Percentiles rank a stretch among this genome's conserved stretches.
phyloP scores from a whole-genome alignment of 1,140 invertebrate genomes.

The Drosophila truncata region DNA sequence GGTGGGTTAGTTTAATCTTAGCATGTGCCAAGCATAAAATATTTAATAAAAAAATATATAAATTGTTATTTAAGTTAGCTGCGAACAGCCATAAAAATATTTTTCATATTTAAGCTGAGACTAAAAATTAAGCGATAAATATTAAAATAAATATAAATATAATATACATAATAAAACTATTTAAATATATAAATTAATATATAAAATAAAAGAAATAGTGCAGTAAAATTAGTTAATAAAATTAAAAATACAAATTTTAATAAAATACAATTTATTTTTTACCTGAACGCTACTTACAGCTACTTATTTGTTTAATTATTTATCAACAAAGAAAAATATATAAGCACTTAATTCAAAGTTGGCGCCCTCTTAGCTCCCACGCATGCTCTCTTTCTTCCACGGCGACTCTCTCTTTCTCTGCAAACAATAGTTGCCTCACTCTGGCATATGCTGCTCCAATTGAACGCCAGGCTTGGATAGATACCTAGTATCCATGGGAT shows the following conservation, averaged over 20 bases:
- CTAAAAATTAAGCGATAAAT: too few relatives aligned
- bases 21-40: not conserved
- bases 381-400: conserved; percentile 11
- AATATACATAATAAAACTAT: too few relatives aligned
- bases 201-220: too few relatives aligned
- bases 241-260: not conserved
- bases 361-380: conserved; percentile 36
- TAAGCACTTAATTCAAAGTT: conserved; percentile 41
- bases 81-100: not conserved
- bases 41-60: not conserved
- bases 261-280: not conserved
- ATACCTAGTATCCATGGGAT: not conserved
- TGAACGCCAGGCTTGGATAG: conserved; percentile 24
- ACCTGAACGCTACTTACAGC: conserved; percentile 3
- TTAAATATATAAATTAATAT: not conserved
- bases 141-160: too few relatives aligned
- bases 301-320: conserved; percentile 6
- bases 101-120: too few relatives aligned
- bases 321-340: conserved; percentile 11
- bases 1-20: conserved; percentile 1
- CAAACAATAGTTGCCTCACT: conserved; percentile 16
- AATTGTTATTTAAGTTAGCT: not conserved
- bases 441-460: conserved; percentile 32
- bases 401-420: not conserved
- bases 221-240: not conserved